Base-by-base conservation (phyloP, 2,113 vertebrate genomes). In the Thinocorus orbignyianus region DNA sequence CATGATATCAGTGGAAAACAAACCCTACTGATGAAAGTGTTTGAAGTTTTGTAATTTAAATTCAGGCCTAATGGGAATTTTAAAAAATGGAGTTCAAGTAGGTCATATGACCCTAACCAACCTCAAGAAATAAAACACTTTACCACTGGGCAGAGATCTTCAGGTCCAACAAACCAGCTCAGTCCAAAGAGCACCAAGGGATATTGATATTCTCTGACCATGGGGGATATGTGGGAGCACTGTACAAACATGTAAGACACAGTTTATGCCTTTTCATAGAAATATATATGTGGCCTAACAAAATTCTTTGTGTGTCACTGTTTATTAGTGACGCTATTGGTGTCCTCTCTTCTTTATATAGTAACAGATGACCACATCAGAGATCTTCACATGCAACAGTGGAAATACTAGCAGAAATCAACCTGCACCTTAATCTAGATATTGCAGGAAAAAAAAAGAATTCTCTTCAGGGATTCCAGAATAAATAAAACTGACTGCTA, bases 101-200 rank as follows among this genome's bases (percentile, higher is more conserved):
- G 15, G 11, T 48, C 17, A 30, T 46, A 52, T 0, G 0, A 4
- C 7, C 9, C 17, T 26, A 58, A 58, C 11, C 25, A 62, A 9
- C 13, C 4, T 72, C 2, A 2, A 71, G 26, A 48, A 73, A 73
- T 12, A 39, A 37, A 44, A 39, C 10, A 30, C 4, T 70, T 81
- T 37, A 77, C 8, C 10, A 23, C 9, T 35, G 5, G 26, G 5
- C 17, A 58, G 55, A 66, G 7, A 41, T 3, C 7, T 30, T 65
- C 22, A 39, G 13, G 16, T 55, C 17, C 22, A 68, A 41, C 9
- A 86, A 72, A 72, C 3, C 9, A 72, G 7, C 17, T 33, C 13
- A 52, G 7, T 28, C 25, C n/a, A 51, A 81, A 79, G 11, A 0
- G 1, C 8, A n/a, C 17, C 10, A 73, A 68, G 9, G 4, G 8